A percentile compares a stretch with the other conserved stretches of the same genome.
These are phyloP conservation scores for Hemicentrotus pulcherrimus DNA, from an alignment of 35 echinoderm and acorn worm genomes.

Conservation along the genomic window DNA sequence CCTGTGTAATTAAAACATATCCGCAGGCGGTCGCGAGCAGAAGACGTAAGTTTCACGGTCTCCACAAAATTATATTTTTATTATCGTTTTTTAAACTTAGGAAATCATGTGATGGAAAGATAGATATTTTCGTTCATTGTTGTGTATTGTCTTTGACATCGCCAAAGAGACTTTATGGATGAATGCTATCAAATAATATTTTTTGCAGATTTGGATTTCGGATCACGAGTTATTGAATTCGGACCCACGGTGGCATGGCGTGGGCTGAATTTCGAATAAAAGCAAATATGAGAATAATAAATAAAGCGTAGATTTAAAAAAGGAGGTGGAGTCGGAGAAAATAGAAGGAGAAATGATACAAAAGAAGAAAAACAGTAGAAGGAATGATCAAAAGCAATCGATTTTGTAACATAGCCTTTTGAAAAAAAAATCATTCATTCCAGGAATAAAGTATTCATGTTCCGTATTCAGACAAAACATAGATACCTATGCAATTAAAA, in stretches of 20 bases:
- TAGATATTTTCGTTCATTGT: neutral
- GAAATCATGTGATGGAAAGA: neutral
- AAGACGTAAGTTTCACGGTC: neutral
- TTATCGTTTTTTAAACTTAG: neutral
- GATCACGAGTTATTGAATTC: neutral
- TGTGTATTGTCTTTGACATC: neutral
- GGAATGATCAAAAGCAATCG: too few relatives aligned
- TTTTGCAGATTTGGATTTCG: neutral
- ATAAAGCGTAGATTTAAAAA: too few relatives aligned
- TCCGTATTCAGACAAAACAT: too few relatives aligned
- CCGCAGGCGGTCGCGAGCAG: neutral
- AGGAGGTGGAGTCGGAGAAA: too few relatives aligned
- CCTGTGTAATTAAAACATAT: slow-evolving; percentile 13
- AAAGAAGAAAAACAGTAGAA: too few relatives aligned
- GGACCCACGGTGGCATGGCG: neutral
- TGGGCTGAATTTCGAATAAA: neutral
- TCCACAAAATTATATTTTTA: neutral
- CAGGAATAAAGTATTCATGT: too few relatives aligned
- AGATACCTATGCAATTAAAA: too few relatives aligned
- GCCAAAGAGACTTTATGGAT: neutral
- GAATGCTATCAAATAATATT: neutral
- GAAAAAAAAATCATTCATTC: too few relatives aligned
- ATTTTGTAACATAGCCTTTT: too few relatives aligned
- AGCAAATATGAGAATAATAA: neutral
- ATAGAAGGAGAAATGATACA: too few relatives aligned